A percentile compares a stretch with the other conserved stretches of the same genome.
Evolutionary conservation across 2,113 vertebrate genomes (phyloP).

Genomic region (Melanotaenia duboulayi): DNA sequence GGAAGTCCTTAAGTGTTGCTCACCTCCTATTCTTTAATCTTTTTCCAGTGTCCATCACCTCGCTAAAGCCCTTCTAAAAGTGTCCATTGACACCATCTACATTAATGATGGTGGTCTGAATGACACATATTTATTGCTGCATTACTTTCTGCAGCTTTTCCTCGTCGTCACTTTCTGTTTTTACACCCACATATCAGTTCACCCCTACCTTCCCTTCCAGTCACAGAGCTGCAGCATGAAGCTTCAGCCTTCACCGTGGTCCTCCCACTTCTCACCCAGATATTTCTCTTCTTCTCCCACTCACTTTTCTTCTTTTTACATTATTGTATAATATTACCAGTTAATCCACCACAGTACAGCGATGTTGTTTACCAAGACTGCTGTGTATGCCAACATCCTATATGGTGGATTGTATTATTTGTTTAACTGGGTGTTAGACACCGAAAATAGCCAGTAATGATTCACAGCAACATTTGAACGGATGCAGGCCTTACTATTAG

Average conservation of each 20-base stretch:
- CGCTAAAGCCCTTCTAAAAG: background rate
- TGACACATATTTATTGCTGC: constrained; percentile 9
- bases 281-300: constrained; percentile 61
- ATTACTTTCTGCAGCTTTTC: constrained; percentile 24
- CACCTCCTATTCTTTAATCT: too few relatives aligned
- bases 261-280: constrained; percentile 72
- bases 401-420: background rate
- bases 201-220: constrained; percentile 65
- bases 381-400: background rate
- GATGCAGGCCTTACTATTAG: background rate
- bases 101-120: constrained; percentile 1
- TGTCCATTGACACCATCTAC: constrained; percentile 2
- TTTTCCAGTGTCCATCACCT: background rate
- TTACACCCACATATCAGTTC: constrained; percentile 63
- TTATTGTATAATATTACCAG: constrained; percentile 6
- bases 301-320: constrained; percentile 42
- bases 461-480: background rate
- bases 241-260: constrained; percentile 64
- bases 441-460: background rate
- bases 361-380: background rate
- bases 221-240: constrained; percentile 50
- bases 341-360: background rate
- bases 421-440: background rate
- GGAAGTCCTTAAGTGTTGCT: background rate
- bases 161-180: constrained; percentile 40